phyloP scores from a whole-genome alignment of 2,797 vertebrate species.

The Premnoplex brunnescens region DNA sequence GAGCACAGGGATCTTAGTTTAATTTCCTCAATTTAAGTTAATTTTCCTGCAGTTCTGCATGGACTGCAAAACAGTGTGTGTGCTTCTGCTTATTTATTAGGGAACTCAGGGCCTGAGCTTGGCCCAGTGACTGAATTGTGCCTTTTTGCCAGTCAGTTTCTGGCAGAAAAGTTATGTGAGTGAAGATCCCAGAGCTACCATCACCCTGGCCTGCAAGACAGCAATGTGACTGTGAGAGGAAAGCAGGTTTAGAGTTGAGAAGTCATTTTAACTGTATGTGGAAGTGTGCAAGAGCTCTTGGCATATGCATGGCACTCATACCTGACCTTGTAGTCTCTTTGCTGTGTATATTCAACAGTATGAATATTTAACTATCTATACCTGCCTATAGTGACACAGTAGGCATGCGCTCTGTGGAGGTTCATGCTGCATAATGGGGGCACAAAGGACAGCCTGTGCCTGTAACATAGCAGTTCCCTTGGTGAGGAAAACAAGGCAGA shows the following conservation, averaged over 20 bases:
- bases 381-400: not conserved
- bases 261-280: not conserved
- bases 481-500: not conserved
- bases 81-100: not conserved
- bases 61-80: not conserved
- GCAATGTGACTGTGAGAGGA: not conserved
- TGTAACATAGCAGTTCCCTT: not conserved
- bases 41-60: not conserved
- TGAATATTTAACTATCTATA: not conserved
- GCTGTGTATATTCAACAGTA: not conserved
- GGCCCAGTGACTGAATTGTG: not conserved
- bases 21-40: not conserved
- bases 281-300: not conserved
- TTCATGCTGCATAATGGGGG: rapidly evolving
- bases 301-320: not conserved
- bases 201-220: not conserved
- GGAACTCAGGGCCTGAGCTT: not conserved
- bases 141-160: not conserved
- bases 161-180: not conserved
- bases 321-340: not conserved
- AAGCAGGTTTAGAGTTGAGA: not conserved
- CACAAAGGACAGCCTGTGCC: not conserved
- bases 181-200: not conserved
- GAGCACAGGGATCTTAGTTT: not conserved
- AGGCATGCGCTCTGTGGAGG: not conserved